Evolutionary conservation across 2,888 invertebrate species (phyloP), one percentile per base, ranked within the genome.

Genomic region (Arrhopalites spinosus): DNA sequence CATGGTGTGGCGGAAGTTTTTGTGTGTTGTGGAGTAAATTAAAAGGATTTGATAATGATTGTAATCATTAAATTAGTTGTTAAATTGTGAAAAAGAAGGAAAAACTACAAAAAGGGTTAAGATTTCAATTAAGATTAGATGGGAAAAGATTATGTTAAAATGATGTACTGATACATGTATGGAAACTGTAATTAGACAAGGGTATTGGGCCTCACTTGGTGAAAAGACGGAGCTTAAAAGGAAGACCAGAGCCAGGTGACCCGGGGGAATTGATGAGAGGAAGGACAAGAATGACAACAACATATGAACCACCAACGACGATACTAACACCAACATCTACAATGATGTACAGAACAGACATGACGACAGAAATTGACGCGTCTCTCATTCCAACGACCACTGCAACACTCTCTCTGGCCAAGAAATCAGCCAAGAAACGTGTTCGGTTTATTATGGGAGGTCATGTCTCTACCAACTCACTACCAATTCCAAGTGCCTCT

Each of bases 201-300:
- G 61, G 68, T 59, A 20, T 36, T 59, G 50, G 56, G 36, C 61
- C 20, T 53, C 77, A 77, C 75, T 43, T 30, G 50, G 77, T 77
- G 73, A 75, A 53, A 68, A 77, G 73, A 63, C 64, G 77, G 20
- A 75, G 74, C 67, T 20, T 77, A 43, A 67, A 72, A 23, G 53
- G 72, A 30, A 67, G 77, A 75, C 71, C 61, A n/a, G n/a, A n/a
- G 5, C 73, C 69, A 11, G 61, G 69, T 75, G 75, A 77, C 45
- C 77, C 77, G 5, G 75, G 73, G 67, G 73, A 71, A 61, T 56
- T 67, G 73, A 72, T 36, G 61, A 73, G 59, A 61, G 47, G 43
- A 59, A 61, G 73, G 63, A 76, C 74, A n/a, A 67, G 72, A 13
- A 36, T 69, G 15, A 71, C 68, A 45, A 74, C 76, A 2, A 73